Base-by-base conservation (phyloP, 1,140 invertebrate species). In the Marisa cornuarietis region DNA sequence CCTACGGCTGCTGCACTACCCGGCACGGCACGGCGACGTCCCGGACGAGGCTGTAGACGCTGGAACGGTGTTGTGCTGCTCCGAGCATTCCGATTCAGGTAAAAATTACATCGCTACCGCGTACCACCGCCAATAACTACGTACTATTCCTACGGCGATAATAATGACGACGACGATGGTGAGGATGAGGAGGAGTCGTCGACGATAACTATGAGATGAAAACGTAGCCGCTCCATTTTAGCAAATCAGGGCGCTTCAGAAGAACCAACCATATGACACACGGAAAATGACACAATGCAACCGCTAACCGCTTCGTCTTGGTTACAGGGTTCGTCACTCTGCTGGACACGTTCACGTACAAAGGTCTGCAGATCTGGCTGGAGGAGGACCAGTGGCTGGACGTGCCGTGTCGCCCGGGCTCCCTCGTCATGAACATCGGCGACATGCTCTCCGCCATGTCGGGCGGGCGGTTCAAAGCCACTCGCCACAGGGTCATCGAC, bases 351-450 rank as follows among this genome's bases (percentile, higher is more conserved):
- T 87, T 87, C 66, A 18, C 83, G 24, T 87, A 84, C 73, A 71
- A 79, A 68, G 87, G 87, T 31, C 79, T 87, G 20, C 81, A 87
- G 68, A 81, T 87, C 3, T 76, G 69, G 69, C 61, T 22, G 31
- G 79, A 80, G 49, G 74, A 72, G 0, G 78, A 82, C 52, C 83
- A 81, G 51, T 87, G 87, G 87, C 61, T 77, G 49, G 82, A 81
- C 51, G 83, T 87, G 16, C 73, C 78, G 16, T 75, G 81, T 14
- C 78, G 85, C 20, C 87, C 87, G 8, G 81, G 80, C 72, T 85
- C 83, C 72, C 83, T 87, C 18, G 83, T 87, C 62, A 86, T 87
- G 85, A 87, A 87, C 71, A 87, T 87, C 26, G 87, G 87, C 0
- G 87, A 84, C 66, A 84, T 84, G 42, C 84, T 87, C 68, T 82